Percentiles rank a stretch among this genome's conserved stretches.
Conservation (phyloP, 2,797 vertebrate species). For the Fundulus diaphanus region DNA sequence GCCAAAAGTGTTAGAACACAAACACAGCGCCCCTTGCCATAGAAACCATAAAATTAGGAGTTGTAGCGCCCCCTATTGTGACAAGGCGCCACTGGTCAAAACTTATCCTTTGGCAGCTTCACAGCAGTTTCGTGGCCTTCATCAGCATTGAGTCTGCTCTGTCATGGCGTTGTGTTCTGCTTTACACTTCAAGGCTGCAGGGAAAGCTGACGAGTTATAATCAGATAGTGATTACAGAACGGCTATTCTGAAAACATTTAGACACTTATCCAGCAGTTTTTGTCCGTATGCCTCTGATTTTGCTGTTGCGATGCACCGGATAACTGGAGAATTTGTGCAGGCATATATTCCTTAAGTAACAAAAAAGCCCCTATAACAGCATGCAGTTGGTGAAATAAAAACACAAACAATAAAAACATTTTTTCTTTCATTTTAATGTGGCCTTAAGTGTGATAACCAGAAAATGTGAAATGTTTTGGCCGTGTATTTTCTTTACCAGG, state of each 20-base stretch:
- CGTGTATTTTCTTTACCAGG: background rate
- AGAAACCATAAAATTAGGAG: no score
- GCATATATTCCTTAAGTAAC: background rate
- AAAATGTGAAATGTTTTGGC: background rate
- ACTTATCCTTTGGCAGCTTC: background rate
- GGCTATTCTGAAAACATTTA: no score
- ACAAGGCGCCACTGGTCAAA: no score
- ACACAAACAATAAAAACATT: background rate
- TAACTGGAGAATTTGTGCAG: no score
- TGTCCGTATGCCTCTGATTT: no score
- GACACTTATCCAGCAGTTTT: no score
- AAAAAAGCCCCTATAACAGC: background rate
- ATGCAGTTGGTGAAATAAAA: background rate
- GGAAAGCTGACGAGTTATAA: background rate
- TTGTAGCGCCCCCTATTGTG: no score
- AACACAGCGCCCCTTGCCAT: no score
- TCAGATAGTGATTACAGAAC: background rate
- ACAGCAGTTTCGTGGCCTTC: no score
- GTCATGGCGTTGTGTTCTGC: background rate
- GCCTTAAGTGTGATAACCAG: background rate
- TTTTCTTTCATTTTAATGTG: background rate
- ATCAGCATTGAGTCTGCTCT: no score
- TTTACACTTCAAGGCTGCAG: background rate
- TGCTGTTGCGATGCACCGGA: no score
- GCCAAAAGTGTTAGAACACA: no score